Conservation (phyloP, 2,113 vertebrate species). For the Sinocyclocheilus grahami region DNA sequence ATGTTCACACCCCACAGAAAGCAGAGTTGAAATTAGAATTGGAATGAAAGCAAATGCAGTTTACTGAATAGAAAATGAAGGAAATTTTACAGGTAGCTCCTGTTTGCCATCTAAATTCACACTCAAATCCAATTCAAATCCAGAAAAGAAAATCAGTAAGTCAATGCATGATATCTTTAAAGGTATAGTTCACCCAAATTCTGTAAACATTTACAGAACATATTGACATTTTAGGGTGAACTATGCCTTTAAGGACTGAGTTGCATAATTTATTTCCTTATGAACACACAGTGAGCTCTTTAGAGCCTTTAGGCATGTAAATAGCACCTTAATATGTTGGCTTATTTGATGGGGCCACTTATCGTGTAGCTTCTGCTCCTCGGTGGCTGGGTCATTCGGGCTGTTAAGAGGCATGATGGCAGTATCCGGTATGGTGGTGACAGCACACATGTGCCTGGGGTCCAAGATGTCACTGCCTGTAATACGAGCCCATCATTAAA, state of each 20-base stretch:
- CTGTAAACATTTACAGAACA: too few species aligned
- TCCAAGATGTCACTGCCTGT: slow-evolving; percentile 11
- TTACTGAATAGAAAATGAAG: too few species aligned
- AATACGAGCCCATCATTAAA: slow-evolving; percentile 16
- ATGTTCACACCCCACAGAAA: too few species aligned
- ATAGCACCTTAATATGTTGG: slow-evolving; percentile 7
- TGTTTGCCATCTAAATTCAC: too few species aligned
- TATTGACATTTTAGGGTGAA: too few species aligned
- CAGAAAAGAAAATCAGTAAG: too few species aligned
- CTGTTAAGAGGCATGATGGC: slow-evolving; percentile 18
- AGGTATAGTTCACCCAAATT: too few species aligned
- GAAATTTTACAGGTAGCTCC: too few species aligned
- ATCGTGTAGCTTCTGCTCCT: neutral
- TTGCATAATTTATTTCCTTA: neutral
- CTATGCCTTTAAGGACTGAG: neutral
- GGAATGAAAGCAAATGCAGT: too few species aligned
- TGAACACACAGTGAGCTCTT: neutral
- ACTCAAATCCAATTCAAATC: too few species aligned
- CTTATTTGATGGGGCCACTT: slow-evolving; percentile 16
- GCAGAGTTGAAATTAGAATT: too few species aligned
- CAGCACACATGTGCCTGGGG: neutral
- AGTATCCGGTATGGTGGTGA: neutral
- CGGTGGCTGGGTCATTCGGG: neutral
- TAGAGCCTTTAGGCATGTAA: neutral
- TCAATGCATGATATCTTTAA: too few species aligned